Base-by-base conservation (phyloP, 1,140 invertebrate genomes). In the Nasonia vitripennis region DNA sequence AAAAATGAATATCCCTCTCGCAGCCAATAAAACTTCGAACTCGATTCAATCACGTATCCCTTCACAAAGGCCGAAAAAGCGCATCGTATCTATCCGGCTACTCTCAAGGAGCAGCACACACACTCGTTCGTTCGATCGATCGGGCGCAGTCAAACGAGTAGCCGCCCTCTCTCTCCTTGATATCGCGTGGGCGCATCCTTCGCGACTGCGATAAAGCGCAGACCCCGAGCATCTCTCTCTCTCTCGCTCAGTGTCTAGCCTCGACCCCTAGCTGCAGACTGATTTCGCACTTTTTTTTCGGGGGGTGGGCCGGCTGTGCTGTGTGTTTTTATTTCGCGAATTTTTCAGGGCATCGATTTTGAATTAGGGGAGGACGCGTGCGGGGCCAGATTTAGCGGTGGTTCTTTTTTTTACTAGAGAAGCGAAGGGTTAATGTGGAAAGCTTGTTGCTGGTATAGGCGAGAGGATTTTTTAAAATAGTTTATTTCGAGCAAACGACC, bases 131-230 rank as follows among this genome's bases (percentile, higher is more conserved):
- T 51, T 23, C 4, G 48, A 82, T 82, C 67, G 71, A 82, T 74
- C 37, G 68, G 68, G 10, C 68, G 27, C 23, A 81, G 34, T 71
- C 1, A 48, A 81, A 71, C n/a, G 34, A 70, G 14, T 41, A n/a
- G 37, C 20, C 37, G 37, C 41, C 74, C 74, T 27, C 41, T 7
- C 67, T 48, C 48, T 82, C 81, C 48, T 75, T 82, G 45, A 55
- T 82, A 75, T 62, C n/a, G 71, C 45, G 68, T 81, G 71, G 48
- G 81, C 2, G 27, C 23, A 74, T 37, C 74, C 74, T 77, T 77
- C 68, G 68, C 68, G 14, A 34, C 31, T 31, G 27, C 70, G 80
- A 74, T 73, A 81, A 81, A 82, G 48, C 55, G 55, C 67, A 27
- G 67, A n/a, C 48, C 67, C 67, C 67, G 67, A 70, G 67, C 27